Conservation (phyloP, 2,113 vertebrate species). For the Daboia siamensis region DNA sequence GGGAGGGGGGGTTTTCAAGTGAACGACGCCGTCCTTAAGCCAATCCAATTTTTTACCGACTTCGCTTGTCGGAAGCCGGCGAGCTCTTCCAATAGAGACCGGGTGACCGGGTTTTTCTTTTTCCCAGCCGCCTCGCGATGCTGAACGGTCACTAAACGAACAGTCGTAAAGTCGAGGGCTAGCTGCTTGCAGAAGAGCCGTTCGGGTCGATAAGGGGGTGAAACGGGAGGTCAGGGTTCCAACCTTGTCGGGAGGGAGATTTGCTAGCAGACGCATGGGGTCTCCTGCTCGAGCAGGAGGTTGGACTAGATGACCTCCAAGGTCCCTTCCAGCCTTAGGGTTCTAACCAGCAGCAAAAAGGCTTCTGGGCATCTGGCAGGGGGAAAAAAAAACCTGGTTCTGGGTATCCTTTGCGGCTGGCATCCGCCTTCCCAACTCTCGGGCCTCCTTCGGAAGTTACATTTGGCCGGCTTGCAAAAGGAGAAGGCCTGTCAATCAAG, state of each 20-base stretch:
- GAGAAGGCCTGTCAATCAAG: not conserved
- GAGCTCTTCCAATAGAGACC: too few relatives aligned
- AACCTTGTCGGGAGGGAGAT: not conserved
- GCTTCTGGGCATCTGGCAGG: not conserved
- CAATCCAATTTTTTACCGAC: too few relatives aligned
- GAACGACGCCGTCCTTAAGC: too few relatives aligned
- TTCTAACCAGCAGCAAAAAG: not conserved
- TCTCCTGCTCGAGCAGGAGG: too few relatives aligned
- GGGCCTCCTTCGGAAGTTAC: accelerated
- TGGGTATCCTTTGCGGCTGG: not conserved
- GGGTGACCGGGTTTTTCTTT: too few relatives aligned
- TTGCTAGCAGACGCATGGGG: not conserved
- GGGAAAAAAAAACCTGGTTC: not conserved
- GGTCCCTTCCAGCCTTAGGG: not conserved
- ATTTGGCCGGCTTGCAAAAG: not conserved
- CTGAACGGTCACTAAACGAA: too few relatives aligned
- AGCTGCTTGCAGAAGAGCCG: accelerated
- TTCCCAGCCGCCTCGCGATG: too few relatives aligned
- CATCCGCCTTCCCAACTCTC: not conserved
- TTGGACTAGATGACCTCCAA: too few relatives aligned
- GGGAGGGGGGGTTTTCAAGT: too few relatives aligned
- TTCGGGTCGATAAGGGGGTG: not conserved
- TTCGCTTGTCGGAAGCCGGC: too few relatives aligned
- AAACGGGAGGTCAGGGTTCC: not conserved
- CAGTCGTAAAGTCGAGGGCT: too few relatives aligned